Evolutionary conservation across 2,888 invertebrate species (phyloP).

Genomic region (Andricus curvator): DNA sequence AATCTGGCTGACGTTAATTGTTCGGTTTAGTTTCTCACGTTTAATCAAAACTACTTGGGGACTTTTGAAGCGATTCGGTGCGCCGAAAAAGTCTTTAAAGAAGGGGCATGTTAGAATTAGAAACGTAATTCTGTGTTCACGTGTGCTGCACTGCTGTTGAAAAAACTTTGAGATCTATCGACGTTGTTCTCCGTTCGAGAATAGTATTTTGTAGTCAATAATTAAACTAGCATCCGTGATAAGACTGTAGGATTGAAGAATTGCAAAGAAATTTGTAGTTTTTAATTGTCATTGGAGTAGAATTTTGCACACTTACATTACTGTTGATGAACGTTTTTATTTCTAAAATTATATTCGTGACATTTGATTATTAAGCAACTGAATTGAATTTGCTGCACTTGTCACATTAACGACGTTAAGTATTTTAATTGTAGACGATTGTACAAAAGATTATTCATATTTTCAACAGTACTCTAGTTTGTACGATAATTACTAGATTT

Average conservation of each 20-base stretch:
- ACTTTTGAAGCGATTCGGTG: not conserved
- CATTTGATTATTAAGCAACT: conserved; percentile 10
- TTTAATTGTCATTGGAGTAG: not conserved
- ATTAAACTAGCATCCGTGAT: conserved; percentile 8
- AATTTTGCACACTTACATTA: conserved; percentile 2
- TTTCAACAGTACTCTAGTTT: conserved; percentile 16
- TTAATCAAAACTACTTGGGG: not conserved
- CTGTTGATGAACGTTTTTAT: not conserved
- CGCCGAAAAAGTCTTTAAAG: conserved; percentile 5
- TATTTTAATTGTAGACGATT: conserved; percentile 38
- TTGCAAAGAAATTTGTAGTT: not conserved
- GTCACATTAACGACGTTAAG: conserved; percentile 11
- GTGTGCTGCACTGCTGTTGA: conserved; percentile 24
- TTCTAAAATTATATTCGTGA: conserved; percentile 3
- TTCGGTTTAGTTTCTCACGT: not conserved
- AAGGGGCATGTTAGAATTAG: conserved; percentile 31
- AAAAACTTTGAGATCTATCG: conserved; percentile 1
- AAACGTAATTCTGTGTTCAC: conserved; percentile 15
- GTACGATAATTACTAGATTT: conserved; percentile 13
- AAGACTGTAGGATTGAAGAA: not conserved
- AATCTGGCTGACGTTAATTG: not conserved
- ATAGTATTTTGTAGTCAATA: conserved; percentile 37
- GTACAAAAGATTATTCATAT: conserved; percentile 35
- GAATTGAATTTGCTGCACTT: conserved; percentile 10
- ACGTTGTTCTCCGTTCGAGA: conserved; percentile 4